These are phyloP conservation scores for Anthopleura sola DNA, from an alignment of 64 coral and sea anemone genomes.

Conservation along the genomic window DNA sequence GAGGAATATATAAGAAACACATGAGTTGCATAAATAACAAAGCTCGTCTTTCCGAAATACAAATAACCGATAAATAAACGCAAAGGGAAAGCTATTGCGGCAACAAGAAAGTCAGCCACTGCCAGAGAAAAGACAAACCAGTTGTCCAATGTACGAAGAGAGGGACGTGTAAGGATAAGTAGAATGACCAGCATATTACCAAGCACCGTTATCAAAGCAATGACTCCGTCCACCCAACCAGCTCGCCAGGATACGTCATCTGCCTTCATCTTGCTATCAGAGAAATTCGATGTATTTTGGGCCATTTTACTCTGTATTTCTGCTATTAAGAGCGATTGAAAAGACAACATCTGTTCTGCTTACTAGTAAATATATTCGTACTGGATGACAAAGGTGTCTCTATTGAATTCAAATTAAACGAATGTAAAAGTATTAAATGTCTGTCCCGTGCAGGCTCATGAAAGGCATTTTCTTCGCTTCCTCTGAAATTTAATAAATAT, in stretches of 20 bases:
- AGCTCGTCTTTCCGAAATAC: background rate
- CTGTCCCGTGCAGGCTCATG: too few species aligned
- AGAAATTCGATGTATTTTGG: background rate
- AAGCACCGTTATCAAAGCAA: conserved; percentile 1
- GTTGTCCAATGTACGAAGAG: background rate
- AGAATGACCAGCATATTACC: background rate
- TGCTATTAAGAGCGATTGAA: too few species aligned
- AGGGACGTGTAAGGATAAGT: background rate
- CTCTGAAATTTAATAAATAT: too few species aligned
- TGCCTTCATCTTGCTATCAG: background rate
- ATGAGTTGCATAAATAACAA: background rate
- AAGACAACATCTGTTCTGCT: too few species aligned
- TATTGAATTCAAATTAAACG: too few species aligned
- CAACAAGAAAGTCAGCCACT: background rate
- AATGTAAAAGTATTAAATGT: too few species aligned
- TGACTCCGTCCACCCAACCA: background rate
- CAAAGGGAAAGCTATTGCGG: background rate
- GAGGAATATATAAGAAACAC: background rate
- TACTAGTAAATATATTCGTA: too few species aligned
- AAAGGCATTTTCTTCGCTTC: too few species aligned
- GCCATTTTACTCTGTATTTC: background rate
- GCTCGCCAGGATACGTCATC: background rate
- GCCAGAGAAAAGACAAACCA: conserved; percentile 2
- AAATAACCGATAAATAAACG: background rate
- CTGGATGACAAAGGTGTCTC: too few species aligned